These are phyloP conservation scores for Drosophila robusta DNA, from an alignment of 2,888 invertebrate genomes.

Conservation along the genomic window DNA sequence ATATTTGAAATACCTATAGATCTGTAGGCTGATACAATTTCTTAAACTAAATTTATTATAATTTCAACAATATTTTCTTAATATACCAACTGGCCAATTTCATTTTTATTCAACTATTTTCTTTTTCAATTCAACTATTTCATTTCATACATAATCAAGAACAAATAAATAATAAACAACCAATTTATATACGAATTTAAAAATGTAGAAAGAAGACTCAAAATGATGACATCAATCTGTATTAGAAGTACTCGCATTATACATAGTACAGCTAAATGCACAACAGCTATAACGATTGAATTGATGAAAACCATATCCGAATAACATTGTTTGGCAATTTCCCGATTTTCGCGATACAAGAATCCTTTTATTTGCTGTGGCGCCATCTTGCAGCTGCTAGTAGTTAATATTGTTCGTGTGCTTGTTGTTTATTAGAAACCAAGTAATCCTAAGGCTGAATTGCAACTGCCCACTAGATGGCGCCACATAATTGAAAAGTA, in stretches of 20 bases:
- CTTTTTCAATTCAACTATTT: background rate
- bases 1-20: too few relatives aligned
- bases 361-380: constrained; percentile 4
- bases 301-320: constrained; percentile 7
- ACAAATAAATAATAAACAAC: constrained; percentile 4
- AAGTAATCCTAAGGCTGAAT: background rate
- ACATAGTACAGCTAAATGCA: constrained; percentile 1
- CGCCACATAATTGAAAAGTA: background rate
- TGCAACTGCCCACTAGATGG: constrained; percentile 2
- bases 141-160: background rate
- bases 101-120: background rate
- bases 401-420: background rate
- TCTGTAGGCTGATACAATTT: too few relatives aligned
- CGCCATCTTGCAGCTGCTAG: constrained; percentile 6
- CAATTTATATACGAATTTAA: constrained; percentile 22
- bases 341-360: background rate
- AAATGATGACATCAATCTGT: constrained; percentile 26
- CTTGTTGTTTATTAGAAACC: background rate
- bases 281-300: constrained; percentile 7
- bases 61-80: background rate
- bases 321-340: constrained; percentile 5
- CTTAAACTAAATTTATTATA: too few relatives aligned
- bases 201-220: constrained; percentile 30
- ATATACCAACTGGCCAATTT: background rate
- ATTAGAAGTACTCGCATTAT: constrained; percentile 23